These are phyloP conservation scores for Brachionus angularis DNA, from an alignment of 1,140 invertebrate genomes.

Conservation along the genomic window DNA sequence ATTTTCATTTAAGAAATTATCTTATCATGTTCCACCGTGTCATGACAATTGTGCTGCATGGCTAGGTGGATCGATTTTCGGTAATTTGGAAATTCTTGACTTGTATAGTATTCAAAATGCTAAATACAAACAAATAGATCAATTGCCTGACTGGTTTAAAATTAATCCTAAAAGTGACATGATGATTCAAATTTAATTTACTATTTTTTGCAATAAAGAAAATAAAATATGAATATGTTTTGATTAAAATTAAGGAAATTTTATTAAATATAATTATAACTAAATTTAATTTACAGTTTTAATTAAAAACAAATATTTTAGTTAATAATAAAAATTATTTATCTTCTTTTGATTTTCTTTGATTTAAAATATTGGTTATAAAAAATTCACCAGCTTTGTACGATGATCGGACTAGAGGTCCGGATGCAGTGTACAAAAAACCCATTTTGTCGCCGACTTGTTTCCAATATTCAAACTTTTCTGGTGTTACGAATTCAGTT, in stretches of 20 bases:
- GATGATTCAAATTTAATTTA: constrained; percentile 34
- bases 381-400: constrained; percentile 81
- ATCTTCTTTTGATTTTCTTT: neutral
- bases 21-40: constrained; percentile 71
- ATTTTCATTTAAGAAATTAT: constrained; percentile 67
- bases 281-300: too few species aligned
- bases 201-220: neutral
- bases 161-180: constrained; percentile 57
- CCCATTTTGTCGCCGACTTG: constrained; percentile 76
- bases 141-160: constrained; percentile 75
- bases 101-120: constrained; percentile 71
- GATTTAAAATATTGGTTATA: constrained; percentile 37
- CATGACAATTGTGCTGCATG: constrained; percentile 79
- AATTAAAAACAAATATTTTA: neutral
- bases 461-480: constrained; percentile 89
- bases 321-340: neutral
- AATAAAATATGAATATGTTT: too few species aligned
- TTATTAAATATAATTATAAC: too few species aligned
- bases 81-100: constrained; percentile 72
- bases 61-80: constrained; percentile 78
- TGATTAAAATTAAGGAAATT: neutral
- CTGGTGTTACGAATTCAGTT: constrained; percentile 91
- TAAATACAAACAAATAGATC: constrained; percentile 66
- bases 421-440: constrained; percentile 94
- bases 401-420: constrained; percentile 89